Evolutionary conservation across 2,888 invertebrate species (phyloP), one percentile per base, ranked within the genome.

Genomic region (Euplexia lucipara): DNA sequence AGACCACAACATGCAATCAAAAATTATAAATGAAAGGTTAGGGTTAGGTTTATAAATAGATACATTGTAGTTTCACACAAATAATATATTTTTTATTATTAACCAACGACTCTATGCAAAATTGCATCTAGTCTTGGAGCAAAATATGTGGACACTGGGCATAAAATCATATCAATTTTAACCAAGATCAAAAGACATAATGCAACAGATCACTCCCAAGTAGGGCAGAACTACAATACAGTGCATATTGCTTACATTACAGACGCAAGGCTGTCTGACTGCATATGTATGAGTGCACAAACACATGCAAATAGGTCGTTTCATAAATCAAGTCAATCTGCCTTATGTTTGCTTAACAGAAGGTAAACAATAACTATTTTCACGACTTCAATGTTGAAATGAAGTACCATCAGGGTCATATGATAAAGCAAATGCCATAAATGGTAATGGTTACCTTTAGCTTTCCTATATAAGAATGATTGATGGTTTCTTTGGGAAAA

Each of bases 221-320:
- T 79, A 75, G 61, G 59, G 39, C 76, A 76, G 16, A 42, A 51
- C 68, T 48, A 59, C 61, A 79, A 75, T 60, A 49, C 59, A 59
- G 20, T 68, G 20, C 65, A 70, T 75, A 69, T 56, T 79, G 79
- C 68, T 68, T 73, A 76, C 66, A 76, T 73, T 82, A 69, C 48
- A 58, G 58, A 64, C 49, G 65, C 78, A 80, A 82, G 80, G 78
- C 56, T 74, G 72, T 60, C 42, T 52, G 65, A 57, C 56, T 80
- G 64, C 80, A 73, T 70, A 74, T 73, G 70, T 67, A 75, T 75
- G 70, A 69, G 67, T 73, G 58, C 70, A 78, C 53, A 70, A 70
- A 54, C 64, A 63, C 66, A 79, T 77, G 72, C 45, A 72, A 73
- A 35, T 71, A 77, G 72, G 68, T 37, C 67, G 32, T 64, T 78